Percentiles rank a stretch among this genome's conserved stretches.
These are phyloP conservation scores for Pelecanus crispus DNA, from an alignment of 2,113 vertebrate genomes.

Conservation along the genomic window DNA sequence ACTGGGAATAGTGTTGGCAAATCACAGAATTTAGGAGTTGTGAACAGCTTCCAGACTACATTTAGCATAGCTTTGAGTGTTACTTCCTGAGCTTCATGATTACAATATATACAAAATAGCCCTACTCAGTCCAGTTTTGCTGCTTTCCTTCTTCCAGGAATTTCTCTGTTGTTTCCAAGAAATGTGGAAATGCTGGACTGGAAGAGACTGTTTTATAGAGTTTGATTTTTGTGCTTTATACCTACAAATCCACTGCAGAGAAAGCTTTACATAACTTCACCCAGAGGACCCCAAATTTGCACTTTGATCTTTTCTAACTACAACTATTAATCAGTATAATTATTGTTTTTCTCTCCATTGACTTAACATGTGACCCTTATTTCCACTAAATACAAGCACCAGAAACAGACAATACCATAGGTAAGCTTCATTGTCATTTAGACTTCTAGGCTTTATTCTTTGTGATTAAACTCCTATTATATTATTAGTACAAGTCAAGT, in stretches of 20 bases:
- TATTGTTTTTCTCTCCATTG: neutral
- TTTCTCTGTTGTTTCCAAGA: neutral
- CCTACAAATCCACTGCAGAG: neutral
- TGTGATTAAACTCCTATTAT: neutral
- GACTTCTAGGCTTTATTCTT: neutral
- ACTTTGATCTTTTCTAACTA: neutral
- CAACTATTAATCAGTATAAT: neutral
- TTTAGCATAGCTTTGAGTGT: neutral
- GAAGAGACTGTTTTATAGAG: neutral
- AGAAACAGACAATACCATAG: neutral
- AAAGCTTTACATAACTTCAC: neutral
- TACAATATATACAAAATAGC: neutral
- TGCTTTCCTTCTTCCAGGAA: neutral
- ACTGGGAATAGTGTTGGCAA: neutral
- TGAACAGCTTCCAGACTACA: neutral
- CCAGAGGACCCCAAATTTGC: neutral
- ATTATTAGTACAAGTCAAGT: neutral
- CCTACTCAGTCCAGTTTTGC: rapidly evolving
- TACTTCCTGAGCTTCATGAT: neutral
- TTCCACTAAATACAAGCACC: neutral
- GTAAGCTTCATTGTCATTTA: neutral
- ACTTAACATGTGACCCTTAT: neutral
- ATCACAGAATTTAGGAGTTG: neutral
- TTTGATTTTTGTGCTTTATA: neutral
- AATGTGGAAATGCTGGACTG: neutral